Evolutionary conservation across 2,888 invertebrate species (phyloP).

Genomic region (Merodon equestris): DNA sequence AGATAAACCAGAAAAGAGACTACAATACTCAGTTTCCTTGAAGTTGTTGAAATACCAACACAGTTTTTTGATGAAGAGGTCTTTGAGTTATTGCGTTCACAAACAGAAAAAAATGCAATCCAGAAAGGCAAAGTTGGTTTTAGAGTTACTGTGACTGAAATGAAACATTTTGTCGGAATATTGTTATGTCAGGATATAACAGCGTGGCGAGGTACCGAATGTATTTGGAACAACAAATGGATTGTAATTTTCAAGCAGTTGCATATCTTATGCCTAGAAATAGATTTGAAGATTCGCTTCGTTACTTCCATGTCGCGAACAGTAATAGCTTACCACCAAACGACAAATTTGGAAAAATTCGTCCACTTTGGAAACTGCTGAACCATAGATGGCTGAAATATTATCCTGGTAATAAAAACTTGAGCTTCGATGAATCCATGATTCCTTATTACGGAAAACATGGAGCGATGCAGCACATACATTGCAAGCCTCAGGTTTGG

Average conservation of each 20-base stretch:
- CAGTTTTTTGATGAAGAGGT: too few species aligned
- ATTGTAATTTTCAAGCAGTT: constrained; percentile 21
- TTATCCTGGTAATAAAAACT: too few species aligned
- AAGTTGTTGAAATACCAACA: too few species aligned
- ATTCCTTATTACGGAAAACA: constrained; percentile 6
- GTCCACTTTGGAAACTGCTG: constrained; percentile 12
- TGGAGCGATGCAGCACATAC: constrained; percentile 6
- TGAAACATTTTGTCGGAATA: too few species aligned
- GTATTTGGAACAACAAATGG: not conserved
- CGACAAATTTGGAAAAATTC: constrained; percentile 17
- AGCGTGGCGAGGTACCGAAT: not conserved
- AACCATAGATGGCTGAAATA: not conserved
- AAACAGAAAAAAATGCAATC: too few species aligned
- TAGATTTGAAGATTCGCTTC: constrained; percentile 2
- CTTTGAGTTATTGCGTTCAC: too few species aligned
- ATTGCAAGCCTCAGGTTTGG: constrained; percentile 20
- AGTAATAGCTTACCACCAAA: constrained; percentile 11
- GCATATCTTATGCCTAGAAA: not conserved
- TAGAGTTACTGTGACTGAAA: too few species aligned
- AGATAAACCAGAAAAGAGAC: too few species aligned
- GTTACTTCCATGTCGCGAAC: constrained; percentile 1
- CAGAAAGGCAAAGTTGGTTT: too few species aligned
- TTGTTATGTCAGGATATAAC: constrained; percentile 1
- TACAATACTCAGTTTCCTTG: too few species aligned
- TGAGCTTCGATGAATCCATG: too few species aligned